Conservation (phyloP, 1,140 invertebrate species). For the Saccostrea glomerata region DNA sequence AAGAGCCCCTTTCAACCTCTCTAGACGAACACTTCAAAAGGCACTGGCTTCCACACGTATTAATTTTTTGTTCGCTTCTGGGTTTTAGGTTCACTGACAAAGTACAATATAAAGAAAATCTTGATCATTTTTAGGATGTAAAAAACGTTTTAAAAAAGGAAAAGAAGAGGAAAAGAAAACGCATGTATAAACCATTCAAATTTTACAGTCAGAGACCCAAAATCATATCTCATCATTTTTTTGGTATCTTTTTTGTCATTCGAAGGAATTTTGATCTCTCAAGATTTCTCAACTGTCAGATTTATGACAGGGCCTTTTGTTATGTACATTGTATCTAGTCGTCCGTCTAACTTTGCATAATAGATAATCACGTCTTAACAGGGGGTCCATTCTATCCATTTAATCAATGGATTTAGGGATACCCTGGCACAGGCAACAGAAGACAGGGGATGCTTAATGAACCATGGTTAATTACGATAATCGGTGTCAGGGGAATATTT, state of each 20-base stretch:
- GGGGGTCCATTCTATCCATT: constrained; percentile 13
- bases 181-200: no score
- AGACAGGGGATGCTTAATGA: constrained; percentile 21
- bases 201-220: no score
- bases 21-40: constrained; percentile 3
- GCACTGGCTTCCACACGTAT: constrained; percentile 5
- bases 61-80: not conserved
- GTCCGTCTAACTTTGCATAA: constrained; percentile 15
- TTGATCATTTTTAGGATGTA: not conserved
- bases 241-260: not conserved
- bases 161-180: no score
- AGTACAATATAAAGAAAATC: not conserved
- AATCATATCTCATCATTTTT: not conserved
- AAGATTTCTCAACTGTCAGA: not conserved
- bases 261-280: not conserved
- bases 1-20: not conserved
- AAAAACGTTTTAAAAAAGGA: no score
- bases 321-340: not conserved
- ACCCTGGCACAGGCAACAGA: not conserved
- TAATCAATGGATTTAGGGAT: constrained; percentile 19
- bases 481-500: not conserved
- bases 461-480: constrained; percentile 18
- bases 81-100: constrained; percentile 3
- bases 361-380: not conserved
- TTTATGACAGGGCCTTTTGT: not conserved